Evolutionary conservation across 1,140 invertebrate species (phyloP), one percentile per base, ranked within the genome.

Genomic region (Dysdera silvatica): DNA sequence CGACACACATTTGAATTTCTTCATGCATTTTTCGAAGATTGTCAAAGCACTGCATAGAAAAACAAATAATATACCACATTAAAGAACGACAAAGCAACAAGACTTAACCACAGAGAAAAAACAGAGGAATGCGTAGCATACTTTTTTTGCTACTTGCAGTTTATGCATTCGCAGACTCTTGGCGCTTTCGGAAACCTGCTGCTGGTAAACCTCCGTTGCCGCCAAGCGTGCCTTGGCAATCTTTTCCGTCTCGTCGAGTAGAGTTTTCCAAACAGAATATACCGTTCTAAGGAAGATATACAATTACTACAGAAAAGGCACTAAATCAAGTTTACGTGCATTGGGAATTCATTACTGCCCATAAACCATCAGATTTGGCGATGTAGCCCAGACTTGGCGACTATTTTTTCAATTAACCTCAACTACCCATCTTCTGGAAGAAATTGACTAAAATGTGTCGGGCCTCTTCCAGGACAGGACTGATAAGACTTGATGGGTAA

Each of bases 211-310:
- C 78, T 96, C 91, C 16, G 94, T 87, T 6, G 92, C 92, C 0
- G 91, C 89, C 23, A 96, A 78, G 31, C 91, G 81, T 5, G 91
- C 89, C 66, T 91, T 85, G 1, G 91, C 91, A 68, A 95, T 77
- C 73, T 93, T 93, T 72, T 97, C 93, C 72, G 94, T 94, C 76
- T 97, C 93, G 74, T 96, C 92, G 65, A 97, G 78, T 0, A 97
- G 88, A 0, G 88, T 90, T 67, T 89, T 82, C 94, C 94, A 97
- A 16, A 96, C 91, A 68, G 88, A 91, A 86, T 91, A 93, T 82
- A 95, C 92, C 71, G 95, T 95, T 87, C 92, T 96, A 70, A 14
- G 47, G 37, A 51, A 14, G n/a, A n/a, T n/a, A n/a, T n/a, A n/a
- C n/a, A n/a, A n/a, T n/a, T n/a, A n/a, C n/a, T n/a, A 62, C n/a